Base-by-base conservation (phyloP, 1,140 invertebrate species). In the Drosophila orosa region DNA sequence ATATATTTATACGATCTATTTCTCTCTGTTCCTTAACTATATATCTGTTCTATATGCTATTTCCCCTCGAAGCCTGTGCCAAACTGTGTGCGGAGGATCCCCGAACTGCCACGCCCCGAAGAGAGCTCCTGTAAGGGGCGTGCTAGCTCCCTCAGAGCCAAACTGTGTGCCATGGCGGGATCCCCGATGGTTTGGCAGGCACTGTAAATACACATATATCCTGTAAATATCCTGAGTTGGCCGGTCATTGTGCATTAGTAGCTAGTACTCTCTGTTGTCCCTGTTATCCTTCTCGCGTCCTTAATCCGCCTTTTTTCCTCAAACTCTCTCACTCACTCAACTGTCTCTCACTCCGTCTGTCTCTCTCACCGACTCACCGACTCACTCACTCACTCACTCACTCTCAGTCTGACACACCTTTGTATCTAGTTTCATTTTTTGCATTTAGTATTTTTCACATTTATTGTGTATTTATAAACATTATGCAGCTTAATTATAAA, bases 371-470 rank as follows among this genome's bases (percentile, higher is more conserved):
- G 22, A 80, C 58, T 84, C 45, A 57, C 77, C 76, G 13, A 33
- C 33, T 60, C 25, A 80, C 58, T 84, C 45, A 58, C 75, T 77
- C 78, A 68, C 66, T 63, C 54, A 79, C 74, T 78, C 50, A 72
- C 73, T 74, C 78, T 89, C 86, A 90, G 85, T 90, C 86, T 90
- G 80, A 90, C 78, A 79, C 78, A 79, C 75, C 84, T 79, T 90
- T 90, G 82, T 86, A 90, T 90, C 86, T 90, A 86, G 86, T 90
- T 90, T 90, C 86, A 90, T 90, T 85, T 86, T 72, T 85, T 90
- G 86, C 81, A 90, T 90, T 90, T 90, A 90, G 86, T 90, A 90
- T 90, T 90, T 73, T 60, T 90, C 86, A 81, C 85, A 86, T 74
- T 78, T 76, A 83, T 90, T 90, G 82, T 90, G 75, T 83, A 90